Percentiles rank a stretch among this genome's conserved stretches.
Conservation (phyloP, 2,113 vertebrate species). For the Oophaga pumilio region DNA sequence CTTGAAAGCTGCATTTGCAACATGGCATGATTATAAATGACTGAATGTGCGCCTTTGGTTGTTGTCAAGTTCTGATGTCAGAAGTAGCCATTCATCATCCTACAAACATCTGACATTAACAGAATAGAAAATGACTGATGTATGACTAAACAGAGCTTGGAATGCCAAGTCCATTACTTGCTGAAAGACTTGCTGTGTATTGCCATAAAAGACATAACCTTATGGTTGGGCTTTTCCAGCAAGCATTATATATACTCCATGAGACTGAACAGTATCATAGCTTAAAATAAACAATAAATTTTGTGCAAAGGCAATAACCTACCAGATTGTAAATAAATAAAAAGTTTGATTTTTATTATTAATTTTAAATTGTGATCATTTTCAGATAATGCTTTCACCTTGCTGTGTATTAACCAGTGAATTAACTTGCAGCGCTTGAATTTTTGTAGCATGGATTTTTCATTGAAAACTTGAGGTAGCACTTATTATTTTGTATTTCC, state of each 20-base stretch:
- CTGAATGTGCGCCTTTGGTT: constrained; percentile 47
- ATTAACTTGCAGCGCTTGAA: too few relatives aligned
- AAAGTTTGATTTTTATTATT: too few relatives aligned
- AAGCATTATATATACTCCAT: not conserved
- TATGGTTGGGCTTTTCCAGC: constrained; percentile 39
- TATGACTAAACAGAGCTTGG: constrained; percentile 54
- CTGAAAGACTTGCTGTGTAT: constrained; percentile 23
- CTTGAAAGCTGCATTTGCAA: constrained; percentile 46
- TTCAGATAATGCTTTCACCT: too few relatives aligned
- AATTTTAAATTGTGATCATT: too few relatives aligned
- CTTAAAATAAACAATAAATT: not conserved
- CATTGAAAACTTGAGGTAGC: too few relatives aligned
- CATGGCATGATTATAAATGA: constrained; percentile 52
- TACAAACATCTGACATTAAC: constrained; percentile 54
- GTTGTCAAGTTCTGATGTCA: constrained; percentile 53
- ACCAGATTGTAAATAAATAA: not conserved
- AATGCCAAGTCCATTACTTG: constrained; percentile 54
- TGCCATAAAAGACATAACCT: constrained; percentile 42
- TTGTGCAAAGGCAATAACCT: not conserved
- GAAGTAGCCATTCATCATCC: constrained; percentile 47
- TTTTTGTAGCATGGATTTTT: too few relatives aligned
- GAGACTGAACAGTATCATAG: not conserved
- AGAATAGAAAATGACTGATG: constrained; percentile 53
- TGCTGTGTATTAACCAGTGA: too few relatives aligned
- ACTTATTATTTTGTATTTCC: too few relatives aligned